Conservation (phyloP, 2,888 invertebrate genomes). For the Abrostola tripartita region DNA sequence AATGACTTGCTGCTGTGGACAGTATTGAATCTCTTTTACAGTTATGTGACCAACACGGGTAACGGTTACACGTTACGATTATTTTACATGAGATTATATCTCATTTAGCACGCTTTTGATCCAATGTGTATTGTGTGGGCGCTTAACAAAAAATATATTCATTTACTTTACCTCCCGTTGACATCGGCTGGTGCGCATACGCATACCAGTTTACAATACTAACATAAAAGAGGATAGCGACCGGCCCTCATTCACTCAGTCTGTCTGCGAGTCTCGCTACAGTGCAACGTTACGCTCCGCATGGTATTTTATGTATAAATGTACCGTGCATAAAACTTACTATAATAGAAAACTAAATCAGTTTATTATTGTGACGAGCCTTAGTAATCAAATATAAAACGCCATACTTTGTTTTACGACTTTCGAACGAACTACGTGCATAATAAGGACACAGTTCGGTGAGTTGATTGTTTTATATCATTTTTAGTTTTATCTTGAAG, state of each 20-base stretch:
- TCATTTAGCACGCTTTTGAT: conserved; percentile 59
- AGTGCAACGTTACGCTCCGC: conserved; percentile 66
- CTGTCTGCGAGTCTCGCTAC: conserved; percentile 68
- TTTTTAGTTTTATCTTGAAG: conserved; percentile 25
- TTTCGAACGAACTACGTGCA: conserved; percentile 17
- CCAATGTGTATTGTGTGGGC: conserved; percentile 61
- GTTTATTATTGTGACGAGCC: conserved; percentile 37
- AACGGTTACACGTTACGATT: conserved; percentile 60
- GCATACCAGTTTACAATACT: conserved; percentile 81
- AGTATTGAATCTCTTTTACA: conserved; percentile 47
- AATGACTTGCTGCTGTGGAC: conserved; percentile 15
- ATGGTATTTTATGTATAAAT: conserved; percentile 37
- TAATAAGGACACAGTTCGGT: conserved; percentile 36
- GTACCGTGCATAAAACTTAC: conserved; percentile 45
- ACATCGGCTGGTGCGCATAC: conserved; percentile 67
- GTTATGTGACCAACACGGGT: conserved; percentile 59
- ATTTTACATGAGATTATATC: conserved; percentile 64
- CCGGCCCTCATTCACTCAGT: conserved; percentile 82
- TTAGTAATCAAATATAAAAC: conserved; percentile 15
- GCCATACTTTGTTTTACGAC: neutral
- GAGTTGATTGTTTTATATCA: conserved; percentile 50
- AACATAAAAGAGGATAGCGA: conserved; percentile 85
- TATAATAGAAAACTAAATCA: conserved; percentile 25
- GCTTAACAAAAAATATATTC: conserved; percentile 63
- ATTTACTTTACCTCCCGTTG: conserved; percentile 69